A percentile compares a stretch with the other conserved stretches of the same genome.
Evolutionary conservation across 2,797 vertebrate genomes (phyloP).

Genomic region (Mico argentatus): DNA sequence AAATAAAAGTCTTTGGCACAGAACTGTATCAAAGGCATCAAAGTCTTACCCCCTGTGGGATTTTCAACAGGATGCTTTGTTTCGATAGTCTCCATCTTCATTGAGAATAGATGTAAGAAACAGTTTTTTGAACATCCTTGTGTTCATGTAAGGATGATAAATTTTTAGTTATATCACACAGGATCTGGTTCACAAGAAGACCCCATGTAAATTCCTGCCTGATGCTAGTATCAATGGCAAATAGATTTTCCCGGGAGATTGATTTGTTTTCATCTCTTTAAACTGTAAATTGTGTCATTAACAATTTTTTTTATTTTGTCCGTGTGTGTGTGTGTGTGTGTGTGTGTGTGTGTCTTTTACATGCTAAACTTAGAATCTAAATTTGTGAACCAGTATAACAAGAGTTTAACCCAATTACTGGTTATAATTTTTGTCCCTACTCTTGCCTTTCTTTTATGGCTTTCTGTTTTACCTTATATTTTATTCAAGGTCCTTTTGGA

Average conservation of each 20-base stretch:
- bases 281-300: background rate
- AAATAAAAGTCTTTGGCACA: background rate
- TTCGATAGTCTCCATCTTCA: background rate
- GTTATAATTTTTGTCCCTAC: background rate
- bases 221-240: background rate
- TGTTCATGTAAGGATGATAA: background rate
- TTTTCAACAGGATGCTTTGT: background rate
- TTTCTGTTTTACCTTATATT: slow-evolving; percentile 47
- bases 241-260: background rate
- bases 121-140: background rate
- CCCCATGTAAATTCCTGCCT: background rate
- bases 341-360: too few relatives aligned
- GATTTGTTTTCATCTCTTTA: background rate
- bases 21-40: background rate
- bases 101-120: background rate
- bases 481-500: background rate
- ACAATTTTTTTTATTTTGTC: background rate
- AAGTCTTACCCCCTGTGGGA: background rate
- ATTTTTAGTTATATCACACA: background rate
- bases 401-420: background rate
- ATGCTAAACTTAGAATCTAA: background rate
- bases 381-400: background rate
- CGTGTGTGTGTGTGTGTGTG: too few relatives aligned
- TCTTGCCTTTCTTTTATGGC: background rate
- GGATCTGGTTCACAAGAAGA: background rate